phyloP scores from a whole-genome alignment of 2,888 invertebrate genomes.

The Standfussiana lucernea region DNA sequence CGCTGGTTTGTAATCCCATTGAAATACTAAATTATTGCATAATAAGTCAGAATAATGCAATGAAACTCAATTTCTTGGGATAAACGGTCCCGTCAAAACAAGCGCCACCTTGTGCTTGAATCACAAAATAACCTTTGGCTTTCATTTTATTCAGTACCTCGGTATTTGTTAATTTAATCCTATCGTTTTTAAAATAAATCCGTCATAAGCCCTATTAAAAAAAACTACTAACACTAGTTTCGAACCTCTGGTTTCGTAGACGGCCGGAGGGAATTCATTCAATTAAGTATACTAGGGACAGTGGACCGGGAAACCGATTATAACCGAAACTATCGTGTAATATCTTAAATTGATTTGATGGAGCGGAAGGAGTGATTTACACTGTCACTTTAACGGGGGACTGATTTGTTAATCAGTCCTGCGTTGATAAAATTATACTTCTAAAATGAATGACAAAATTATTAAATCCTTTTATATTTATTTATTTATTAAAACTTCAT shows the following conservation, averaged over 20 bases:
- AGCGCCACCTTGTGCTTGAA: background rate
- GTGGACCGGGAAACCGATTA: background rate
- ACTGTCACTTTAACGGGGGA: background rate
- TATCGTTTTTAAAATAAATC: too few relatives aligned
- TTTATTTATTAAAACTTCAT: too few relatives aligned
- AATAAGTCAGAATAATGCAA: background rate
- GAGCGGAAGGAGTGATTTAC: background rate
- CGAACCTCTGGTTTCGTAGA: too few relatives aligned
- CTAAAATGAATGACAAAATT: too few relatives aligned
- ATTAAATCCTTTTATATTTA: too few relatives aligned
- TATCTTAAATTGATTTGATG: background rate
- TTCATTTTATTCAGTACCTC: slow-evolving; percentile 13
- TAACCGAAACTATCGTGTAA: background rate
- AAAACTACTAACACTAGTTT: too few relatives aligned
- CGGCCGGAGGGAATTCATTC: too few relatives aligned
- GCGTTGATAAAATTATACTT: too few relatives aligned
- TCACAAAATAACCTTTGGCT: background rate
- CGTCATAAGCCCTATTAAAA: too few relatives aligned
- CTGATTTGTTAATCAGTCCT: background rate
- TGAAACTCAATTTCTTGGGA: background rate
- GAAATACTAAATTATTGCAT: background rate
- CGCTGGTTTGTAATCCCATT: background rate
- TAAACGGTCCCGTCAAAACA: slow-evolving; percentile 11
- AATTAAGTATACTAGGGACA: slow-evolving; percentile 19
- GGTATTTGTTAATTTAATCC: too few relatives aligned